Conservation (phyloP, 2,797 vertebrate genomes). For the Myotis vivesi region DNA sequence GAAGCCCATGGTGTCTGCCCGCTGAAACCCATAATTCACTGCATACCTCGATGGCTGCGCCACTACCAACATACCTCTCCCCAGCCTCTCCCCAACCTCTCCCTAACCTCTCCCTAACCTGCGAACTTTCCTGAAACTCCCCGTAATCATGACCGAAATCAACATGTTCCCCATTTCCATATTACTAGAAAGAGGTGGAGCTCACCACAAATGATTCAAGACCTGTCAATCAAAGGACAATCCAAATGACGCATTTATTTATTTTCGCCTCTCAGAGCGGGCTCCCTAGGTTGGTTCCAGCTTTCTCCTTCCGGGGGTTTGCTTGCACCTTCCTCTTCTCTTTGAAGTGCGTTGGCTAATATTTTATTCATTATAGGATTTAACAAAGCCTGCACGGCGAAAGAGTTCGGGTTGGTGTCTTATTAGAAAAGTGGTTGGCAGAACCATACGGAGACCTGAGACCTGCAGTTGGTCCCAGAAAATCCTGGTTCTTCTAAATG, state of each 20-base stretch:
- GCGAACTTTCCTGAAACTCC: neutral
- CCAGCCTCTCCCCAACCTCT: conserved; percentile 38
- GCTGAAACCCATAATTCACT: neutral
- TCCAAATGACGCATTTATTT: conserved; percentile 42
- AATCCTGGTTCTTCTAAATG: neutral
- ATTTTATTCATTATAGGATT: conserved; percentile 67
- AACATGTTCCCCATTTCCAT: conserved; percentile 62
- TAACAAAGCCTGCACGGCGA: conserved; percentile 44
- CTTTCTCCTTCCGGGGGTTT: conserved; percentile 32
- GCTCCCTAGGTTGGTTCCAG: conserved; percentile 41
- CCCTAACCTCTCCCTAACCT: conserved; percentile 45
- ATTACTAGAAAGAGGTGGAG: conserved; percentile 69
- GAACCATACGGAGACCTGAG: accelerated
- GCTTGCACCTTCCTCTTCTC: conserved; percentile 1
- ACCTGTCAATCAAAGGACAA: conserved; percentile 56
- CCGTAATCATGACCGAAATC: conserved; percentile 48
- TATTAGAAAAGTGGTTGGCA: neutral
- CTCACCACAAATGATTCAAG: conserved; percentile 66
- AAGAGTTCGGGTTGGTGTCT: neutral
- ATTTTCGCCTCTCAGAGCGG: neutral
- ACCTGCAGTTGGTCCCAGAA: neutral
- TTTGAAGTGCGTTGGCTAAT: conserved; percentile 64
- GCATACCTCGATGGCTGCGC: neutral
- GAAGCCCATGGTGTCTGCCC: neutral
- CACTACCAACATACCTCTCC: neutral